A percentile compares a stretch with the other conserved stretches of the same genome.
phyloP scores from a whole-genome alignment of 2,797 vertebrate species.

The Acipenser oxyrinchus region DNA sequence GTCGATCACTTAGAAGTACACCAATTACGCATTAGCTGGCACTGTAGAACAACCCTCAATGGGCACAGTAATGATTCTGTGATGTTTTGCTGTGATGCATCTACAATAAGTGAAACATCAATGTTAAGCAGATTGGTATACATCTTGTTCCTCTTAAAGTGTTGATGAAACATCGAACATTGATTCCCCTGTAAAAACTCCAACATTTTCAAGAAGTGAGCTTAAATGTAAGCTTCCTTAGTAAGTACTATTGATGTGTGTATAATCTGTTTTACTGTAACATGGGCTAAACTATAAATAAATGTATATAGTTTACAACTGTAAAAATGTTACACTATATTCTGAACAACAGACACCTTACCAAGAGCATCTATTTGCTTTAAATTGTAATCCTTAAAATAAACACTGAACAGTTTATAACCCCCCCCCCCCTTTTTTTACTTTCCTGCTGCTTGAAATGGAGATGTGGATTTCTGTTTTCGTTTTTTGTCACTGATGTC shows the following conservation, averaged over 20 bases:
- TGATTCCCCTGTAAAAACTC: no score
- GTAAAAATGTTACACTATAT: background rate
- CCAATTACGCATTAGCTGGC: background rate
- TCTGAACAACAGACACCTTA: background rate
- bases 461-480: no score
- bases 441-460: no score
- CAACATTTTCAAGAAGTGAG: no score
- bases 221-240: no score
- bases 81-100: background rate
- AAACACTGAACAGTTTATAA: no score
- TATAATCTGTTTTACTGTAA: background rate
- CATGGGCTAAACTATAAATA: background rate
- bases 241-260: no score
- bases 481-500: no score
- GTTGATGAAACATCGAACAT: conserved; percentile 5
- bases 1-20: background rate
- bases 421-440: no score
- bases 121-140: background rate
- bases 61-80: background rate
- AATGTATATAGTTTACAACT: background rate
- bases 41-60: background rate
- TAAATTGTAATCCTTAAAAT: no score
- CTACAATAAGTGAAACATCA: background rate
- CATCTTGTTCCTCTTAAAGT: background rate
- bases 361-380: no score